Base-by-base conservation (phyloP, 2,113 vertebrate species). In the Albula glossodonta region DNA sequence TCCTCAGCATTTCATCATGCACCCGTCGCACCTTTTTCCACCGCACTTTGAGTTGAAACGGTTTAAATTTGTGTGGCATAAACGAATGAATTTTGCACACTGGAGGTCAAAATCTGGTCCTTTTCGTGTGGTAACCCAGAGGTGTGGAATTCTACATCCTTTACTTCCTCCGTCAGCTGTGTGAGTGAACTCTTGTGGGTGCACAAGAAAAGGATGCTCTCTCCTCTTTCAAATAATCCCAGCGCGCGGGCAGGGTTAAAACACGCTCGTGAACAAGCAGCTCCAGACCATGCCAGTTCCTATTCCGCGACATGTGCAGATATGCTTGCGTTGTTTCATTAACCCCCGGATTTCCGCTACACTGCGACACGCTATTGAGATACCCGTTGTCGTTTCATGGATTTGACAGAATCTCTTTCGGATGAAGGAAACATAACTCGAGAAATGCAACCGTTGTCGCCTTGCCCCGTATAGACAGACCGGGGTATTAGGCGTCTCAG, bases 1-100 rank as follows among this genome's bases (percentile, higher is more conserved):
- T 94, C 90, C 89, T 93, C 91, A 94, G 87, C 90, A 90, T 86
- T 82, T 92, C 93, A 87, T 86, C 87, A 88, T 80, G 90, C 88
- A 78, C 48, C 81, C 85, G 80, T 51, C 31, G 82, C 51, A 31
- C 49, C 87, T 82, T 53, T 81, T 74, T 49, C 83, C 79, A 82
- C n/a, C 41, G 82, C 82, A 48, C 52, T 60, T 48, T 84, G 51
- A 22, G 17, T 41, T 60, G 17, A 25, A 41, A 56, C 63, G 15
- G 19, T 56, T 70, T 15, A 22, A 8, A 51, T 77, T 31, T 50
- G 66, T 52, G 52, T 70, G 79, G 63, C 79, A 77, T 83, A 78
- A 90, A 88, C 85, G 85, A 81, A 57, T 19, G 3, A 48, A 19
- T 79, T 49, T 79, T 12, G 78, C 78, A 17, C 13, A 17, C 70